These are phyloP conservation scores for Phallusia fumigata DNA, from an alignment of 23 tunicate species.

Conservation along the genomic window DNA sequence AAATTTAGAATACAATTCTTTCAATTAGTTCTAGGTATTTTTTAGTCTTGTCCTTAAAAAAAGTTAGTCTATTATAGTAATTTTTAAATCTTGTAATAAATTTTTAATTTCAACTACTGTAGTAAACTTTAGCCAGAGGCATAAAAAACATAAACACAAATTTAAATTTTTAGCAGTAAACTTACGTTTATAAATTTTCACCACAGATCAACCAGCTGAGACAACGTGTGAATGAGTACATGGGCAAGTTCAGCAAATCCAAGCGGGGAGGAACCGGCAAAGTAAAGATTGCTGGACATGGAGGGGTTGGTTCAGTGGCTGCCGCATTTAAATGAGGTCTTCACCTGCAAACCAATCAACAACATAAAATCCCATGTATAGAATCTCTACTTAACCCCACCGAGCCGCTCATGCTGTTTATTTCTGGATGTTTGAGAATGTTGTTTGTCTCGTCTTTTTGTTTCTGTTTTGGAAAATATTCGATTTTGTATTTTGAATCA, in stretches of 20 bases:
- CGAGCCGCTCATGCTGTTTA: not conserved
- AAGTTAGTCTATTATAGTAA: too few species aligned
- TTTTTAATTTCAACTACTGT: too few species aligned
- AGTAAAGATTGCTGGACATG: conserved; percentile 82
- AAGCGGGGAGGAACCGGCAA: conserved; percentile 49
- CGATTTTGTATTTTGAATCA: too few species aligned
- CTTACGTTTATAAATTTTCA: too few species aligned
- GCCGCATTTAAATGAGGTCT: conserved; percentile 61
- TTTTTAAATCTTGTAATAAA: too few species aligned
- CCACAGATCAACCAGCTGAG: conserved; percentile 90
- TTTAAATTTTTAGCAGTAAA: too few species aligned
- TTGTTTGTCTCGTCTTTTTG: not conserved
- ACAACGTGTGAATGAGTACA: conserved; percentile 93
- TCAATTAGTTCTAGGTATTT: too few species aligned
- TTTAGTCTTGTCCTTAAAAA: too few species aligned
- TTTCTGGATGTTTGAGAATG: conserved; percentile 3
- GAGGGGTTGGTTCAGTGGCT: conserved; percentile 81
- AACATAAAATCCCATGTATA: not conserved
- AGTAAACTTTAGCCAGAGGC: too few species aligned
- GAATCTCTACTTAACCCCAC: not conserved
- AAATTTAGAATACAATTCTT: too few species aligned
- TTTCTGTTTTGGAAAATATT: too few species aligned
- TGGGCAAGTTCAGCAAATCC: conserved; percentile 94
- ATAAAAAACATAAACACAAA: too few species aligned
- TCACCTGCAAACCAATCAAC: not conserved